phyloP scores from a whole-genome alignment of 2,113 vertebrate species.

The Vimba vimba region DNA sequence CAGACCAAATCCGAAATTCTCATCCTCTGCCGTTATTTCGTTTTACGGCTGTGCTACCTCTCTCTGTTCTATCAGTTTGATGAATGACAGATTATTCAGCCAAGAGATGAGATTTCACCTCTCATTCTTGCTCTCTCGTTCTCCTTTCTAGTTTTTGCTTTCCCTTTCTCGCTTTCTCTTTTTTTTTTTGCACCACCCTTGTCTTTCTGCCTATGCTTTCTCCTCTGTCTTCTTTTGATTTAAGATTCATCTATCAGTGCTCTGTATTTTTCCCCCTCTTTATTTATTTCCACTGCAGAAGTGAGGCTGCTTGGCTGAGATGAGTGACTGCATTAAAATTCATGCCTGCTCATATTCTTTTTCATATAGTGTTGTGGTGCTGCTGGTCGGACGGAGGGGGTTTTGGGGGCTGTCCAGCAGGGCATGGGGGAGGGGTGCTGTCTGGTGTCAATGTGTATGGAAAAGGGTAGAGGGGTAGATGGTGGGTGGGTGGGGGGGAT shows the following conservation, averaged over 20 bases:
- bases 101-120: slow-evolving; percentile 75
- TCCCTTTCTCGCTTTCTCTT: slow-evolving; percentile 45
- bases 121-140: slow-evolving; percentile 48
- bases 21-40: slow-evolving; percentile 41
- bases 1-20: slow-evolving; percentile 63
- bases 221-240: slow-evolving; percentile 54
- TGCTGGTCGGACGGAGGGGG: slow-evolving; percentile 36
- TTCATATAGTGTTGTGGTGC: slow-evolving; percentile 54
- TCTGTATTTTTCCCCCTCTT: slow-evolving; percentile 62
- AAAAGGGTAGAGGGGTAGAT: slow-evolving; percentile 20
- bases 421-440: slow-evolving; percentile 20
- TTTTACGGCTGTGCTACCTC: slow-evolving; percentile 25
- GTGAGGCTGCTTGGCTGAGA: slow-evolving; percentile 64
- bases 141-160: slow-evolving; percentile 33
- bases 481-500: background rate
- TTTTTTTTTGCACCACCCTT: slow-evolving; percentile 35
- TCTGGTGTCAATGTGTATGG: slow-evolving; percentile 36
- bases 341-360: slow-evolving; percentile 68
- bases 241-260: slow-evolving; percentile 66
- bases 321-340: slow-evolving; percentile 73
- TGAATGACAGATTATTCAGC: slow-evolving; percentile 78
- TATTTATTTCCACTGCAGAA: slow-evolving; percentile 66
- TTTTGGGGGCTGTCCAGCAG: slow-evolving; percentile 28
- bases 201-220: slow-evolving; percentile 31
- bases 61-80: slow-evolving; percentile 73